Evolutionary conservation across 2,113 vertebrate species (phyloP).

Genomic region (Hippocampus comes): DNA sequence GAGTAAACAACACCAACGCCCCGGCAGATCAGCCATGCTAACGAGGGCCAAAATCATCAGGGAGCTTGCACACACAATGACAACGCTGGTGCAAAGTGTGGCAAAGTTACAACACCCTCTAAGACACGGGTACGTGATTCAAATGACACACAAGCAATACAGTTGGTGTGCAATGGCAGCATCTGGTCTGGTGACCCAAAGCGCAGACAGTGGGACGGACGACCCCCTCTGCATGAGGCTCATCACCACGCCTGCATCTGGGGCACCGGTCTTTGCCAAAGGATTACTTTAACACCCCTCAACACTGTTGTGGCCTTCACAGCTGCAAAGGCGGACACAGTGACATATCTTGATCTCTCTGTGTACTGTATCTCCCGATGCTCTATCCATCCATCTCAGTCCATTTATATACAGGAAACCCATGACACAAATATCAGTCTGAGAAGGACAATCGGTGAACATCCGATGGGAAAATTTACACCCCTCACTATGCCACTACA

Average conservation of each 20-base stretch:
- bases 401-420: no score
- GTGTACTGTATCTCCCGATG: neutral
- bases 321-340: conserved; percentile 49
- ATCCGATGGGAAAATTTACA: no score
- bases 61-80: conserved; percentile 5
- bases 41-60: conserved; percentile 23
- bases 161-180: conserved; percentile 49
- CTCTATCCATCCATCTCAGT: neutral
- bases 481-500: no score
- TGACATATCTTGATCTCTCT: neutral
- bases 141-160: conserved; percentile 32
- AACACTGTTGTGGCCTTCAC: conserved; percentile 50
- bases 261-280: conserved; percentile 59
- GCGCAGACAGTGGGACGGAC: conserved; percentile 35
- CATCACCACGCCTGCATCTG: conserved; percentile 54
- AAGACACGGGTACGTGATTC: conserved; percentile 13
- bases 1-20: conserved; percentile 49
- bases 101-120: neutral
- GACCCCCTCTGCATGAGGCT: conserved; percentile 32
- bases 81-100: conserved; percentile 11
- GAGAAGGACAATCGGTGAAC: no score
- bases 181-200: conserved; percentile 55
- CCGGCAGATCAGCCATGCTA: conserved; percentile 13
- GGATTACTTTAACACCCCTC: conserved; percentile 46
- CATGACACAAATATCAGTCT: no score